Conservation (phyloP, 2,797 vertebrate species). For the Decapterus maruadsi region DNA sequence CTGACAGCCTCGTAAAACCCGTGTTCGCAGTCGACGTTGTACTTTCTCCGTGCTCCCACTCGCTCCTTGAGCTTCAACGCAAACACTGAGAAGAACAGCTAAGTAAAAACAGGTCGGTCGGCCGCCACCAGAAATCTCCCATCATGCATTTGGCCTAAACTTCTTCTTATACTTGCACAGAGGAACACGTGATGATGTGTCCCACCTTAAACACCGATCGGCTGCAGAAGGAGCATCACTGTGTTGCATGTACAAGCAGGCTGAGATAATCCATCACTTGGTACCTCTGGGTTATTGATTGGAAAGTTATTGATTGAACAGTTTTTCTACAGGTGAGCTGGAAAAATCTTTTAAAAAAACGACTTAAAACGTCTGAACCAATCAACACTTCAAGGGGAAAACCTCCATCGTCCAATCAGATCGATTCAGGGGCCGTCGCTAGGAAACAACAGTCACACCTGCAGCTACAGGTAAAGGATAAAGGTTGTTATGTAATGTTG, state of each 20-base stretch:
- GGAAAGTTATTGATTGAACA: neutral
- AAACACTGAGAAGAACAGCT: slow-evolving; percentile 31
- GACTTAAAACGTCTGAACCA: too few relatives aligned
- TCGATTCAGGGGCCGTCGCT: too few relatives aligned
- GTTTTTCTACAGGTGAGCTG: neutral
- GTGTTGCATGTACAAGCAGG: neutral
- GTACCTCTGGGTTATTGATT: neutral
- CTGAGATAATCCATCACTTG: neutral
- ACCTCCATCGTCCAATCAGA: too few relatives aligned
- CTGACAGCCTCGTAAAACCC: slow-evolving; percentile 49
- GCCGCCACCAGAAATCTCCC: slow-evolving; percentile 23
- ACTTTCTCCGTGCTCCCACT: slow-evolving; percentile 22
- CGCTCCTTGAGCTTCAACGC: slow-evolving; percentile 5
- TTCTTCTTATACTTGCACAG: neutral
- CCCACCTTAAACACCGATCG: neutral
- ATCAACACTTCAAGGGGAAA: too few relatives aligned
- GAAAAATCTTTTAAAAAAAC: too few relatives aligned
- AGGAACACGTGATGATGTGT: neutral
- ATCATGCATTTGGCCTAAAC: slow-evolving; percentile 36
- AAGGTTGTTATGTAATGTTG: too few relatives aligned
- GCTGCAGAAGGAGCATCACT: neutral
- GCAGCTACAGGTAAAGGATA: too few relatives aligned
- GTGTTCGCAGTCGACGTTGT: slow-evolving; percentile 23
- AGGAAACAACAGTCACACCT: too few relatives aligned
- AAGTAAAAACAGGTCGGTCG: neutral